A percentile compares a stretch with the other conserved stretches of the same genome.
Evolutionary conservation across 2,797 vertebrate genomes (phyloP).

Genomic region (Iguana delicatissima): DNA sequence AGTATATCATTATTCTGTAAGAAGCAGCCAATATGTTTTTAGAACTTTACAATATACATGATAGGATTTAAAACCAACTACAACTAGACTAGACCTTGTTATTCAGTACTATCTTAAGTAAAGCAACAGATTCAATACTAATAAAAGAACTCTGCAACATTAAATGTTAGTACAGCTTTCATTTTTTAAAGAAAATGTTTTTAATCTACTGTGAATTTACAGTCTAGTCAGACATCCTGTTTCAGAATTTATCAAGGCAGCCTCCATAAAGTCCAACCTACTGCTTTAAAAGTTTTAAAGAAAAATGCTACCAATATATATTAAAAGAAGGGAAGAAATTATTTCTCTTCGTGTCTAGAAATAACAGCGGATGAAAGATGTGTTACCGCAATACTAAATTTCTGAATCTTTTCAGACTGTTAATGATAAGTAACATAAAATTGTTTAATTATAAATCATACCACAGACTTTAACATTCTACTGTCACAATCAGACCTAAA

Average conservation of each 20-base stretch:
- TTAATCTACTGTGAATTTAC: background rate
- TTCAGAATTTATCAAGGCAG: conserved; percentile 47
- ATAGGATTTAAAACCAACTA: conserved; percentile 3
- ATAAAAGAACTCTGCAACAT: conserved; percentile 26
- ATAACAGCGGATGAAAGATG: conserved; percentile 66
- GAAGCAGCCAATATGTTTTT: background rate
- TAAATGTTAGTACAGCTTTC: conserved; percentile 6
- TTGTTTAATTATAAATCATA: conserved; percentile 61
- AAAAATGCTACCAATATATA: conserved; percentile 52
- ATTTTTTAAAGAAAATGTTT: conserved; percentile 11
- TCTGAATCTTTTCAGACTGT: conserved; percentile 50
- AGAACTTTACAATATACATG: background rate
- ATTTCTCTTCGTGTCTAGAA: conserved; percentile 58
- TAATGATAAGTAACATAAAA: conserved; percentile 72
- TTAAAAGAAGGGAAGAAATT: conserved; percentile 47
- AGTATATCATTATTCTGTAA: background rate
- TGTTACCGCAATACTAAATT: conserved; percentile 66
- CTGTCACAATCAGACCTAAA: conserved; percentile 53
- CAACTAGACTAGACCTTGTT: background rate
- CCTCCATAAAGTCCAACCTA: conserved; percentile 50
- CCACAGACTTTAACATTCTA: conserved; percentile 4
- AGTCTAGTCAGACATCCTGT: conserved; percentile 40
- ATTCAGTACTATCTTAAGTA: background rate
- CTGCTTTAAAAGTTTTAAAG: conserved; percentile 50
- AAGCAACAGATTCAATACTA: background rate